Evolutionary conservation across 2,113 vertebrate genomes (phyloP).

Genomic region (Chroicocephalus ridibundus): DNA sequence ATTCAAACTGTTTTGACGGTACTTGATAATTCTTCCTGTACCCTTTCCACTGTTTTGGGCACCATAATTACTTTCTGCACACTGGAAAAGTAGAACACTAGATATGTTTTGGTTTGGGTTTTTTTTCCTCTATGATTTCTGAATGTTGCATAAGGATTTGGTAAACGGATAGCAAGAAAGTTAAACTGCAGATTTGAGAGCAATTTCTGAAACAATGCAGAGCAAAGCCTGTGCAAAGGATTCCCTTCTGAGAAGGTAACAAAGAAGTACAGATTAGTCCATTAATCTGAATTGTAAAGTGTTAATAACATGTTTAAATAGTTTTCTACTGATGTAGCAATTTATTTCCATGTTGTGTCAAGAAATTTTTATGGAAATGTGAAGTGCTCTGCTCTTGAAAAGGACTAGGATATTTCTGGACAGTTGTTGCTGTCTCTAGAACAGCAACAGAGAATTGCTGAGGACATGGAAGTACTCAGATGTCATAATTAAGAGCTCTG

Average conservation of each 20-base stretch:
- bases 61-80: neutral
- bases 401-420: neutral
- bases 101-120: neutral
- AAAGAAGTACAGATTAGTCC: conserved; percentile 16
- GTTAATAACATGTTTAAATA: neutral
- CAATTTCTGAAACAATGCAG: neutral
- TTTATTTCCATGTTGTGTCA: neutral
- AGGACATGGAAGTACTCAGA: neutral
- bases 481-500: neutral
- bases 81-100: neutral
- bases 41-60: neutral
- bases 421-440: neutral
- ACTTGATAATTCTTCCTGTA: neutral
- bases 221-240: neutral
- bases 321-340: neutral
- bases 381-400: neutral
- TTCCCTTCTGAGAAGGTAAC: conserved; percentile 7
- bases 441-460: neutral
- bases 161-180: neutral
- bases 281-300: neutral
- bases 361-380: neutral
- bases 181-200: neutral
- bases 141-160: neutral
- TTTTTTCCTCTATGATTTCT: neutral
- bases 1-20: neutral